Conservation (phyloP, 1,140 invertebrate genomes). For the Venturia canescens region DNA sequence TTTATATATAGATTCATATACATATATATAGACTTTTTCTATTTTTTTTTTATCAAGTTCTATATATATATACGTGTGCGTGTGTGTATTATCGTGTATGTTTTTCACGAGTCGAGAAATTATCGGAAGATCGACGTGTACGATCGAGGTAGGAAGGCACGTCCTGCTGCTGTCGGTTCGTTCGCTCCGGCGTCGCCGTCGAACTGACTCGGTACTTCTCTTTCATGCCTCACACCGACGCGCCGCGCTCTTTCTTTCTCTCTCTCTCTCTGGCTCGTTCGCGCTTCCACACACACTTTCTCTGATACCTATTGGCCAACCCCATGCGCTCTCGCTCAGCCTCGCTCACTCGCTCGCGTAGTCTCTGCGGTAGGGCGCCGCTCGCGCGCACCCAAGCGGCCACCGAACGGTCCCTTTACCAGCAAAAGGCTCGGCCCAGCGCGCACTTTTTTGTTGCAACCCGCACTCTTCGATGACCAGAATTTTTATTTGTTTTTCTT, state of each 20-base stretch:
- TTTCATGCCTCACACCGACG: constrained; percentile 18
- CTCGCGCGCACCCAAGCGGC: neutral
- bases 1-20: no score
- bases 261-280: no score
- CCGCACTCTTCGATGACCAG: neutral
- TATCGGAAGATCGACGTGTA: constrained; percentile 42
- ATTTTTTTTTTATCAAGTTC: neutral
- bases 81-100: constrained; percentile 7
- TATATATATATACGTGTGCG: neutral
- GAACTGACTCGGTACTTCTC: constrained; percentile 37
- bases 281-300: no score
- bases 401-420: neutral
- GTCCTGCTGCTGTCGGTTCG: constrained; percentile 45
- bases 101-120: constrained; percentile 18
- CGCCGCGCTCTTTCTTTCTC: neutral
- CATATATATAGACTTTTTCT: neutral
- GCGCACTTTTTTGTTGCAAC: neutral
- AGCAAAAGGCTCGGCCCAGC: neutral
- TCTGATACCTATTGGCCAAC: neutral
- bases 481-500: no score
- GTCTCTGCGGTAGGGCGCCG: constrained; percentile 38
- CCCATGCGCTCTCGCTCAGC: neutral
- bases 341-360: neutral
- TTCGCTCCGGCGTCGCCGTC: constrained; percentile 45
- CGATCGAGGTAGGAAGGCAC: constrained; percentile 43